Evolutionary conservation across 2,888 invertebrate species (phyloP).

Genomic region (Ditylenchus weischeri): DNA sequence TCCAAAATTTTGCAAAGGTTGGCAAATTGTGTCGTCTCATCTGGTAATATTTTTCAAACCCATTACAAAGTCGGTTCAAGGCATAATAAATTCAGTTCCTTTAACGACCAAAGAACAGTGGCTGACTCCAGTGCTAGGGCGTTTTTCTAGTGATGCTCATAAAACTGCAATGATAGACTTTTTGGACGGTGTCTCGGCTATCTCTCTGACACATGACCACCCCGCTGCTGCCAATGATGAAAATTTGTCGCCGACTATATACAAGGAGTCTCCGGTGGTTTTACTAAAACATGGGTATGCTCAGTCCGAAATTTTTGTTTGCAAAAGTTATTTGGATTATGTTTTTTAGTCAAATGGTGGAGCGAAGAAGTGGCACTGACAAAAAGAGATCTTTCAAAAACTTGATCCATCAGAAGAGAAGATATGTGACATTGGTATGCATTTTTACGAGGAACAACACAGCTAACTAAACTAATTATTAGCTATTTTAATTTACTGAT

Average conservation of each 20-base stretch:
- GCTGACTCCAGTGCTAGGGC: slow-evolving; percentile 47
- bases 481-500: too few relatives aligned
- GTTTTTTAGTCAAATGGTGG: slow-evolving; percentile 34
- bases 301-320: background rate
- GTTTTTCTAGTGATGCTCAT: slow-evolving; percentile 47
- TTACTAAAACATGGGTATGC: slow-evolving; percentile 40
- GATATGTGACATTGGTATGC: slow-evolving; percentile 36
- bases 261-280: background rate
- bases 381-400: slow-evolving; percentile 43
- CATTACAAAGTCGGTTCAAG: background rate
- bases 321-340: background rate
- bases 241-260: slow-evolving; percentile 9
- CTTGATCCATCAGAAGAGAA: slow-evolving; percentile 45
- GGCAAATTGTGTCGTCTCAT: slow-evolving; percentile 54
- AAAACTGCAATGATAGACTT: slow-evolving; percentile 47
- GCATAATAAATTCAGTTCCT: background rate
- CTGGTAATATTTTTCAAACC: slow-evolving; percentile 37
- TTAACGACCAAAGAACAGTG: slow-evolving; percentile 51
- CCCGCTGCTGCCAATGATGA: slow-evolving; percentile 7
- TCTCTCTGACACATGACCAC: background rate
- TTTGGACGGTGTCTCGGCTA: slow-evolving; percentile 44
- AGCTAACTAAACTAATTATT: too few relatives aligned
- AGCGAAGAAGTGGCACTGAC: slow-evolving; percentile 33
- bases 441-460: too few relatives aligned
- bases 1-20: slow-evolving; percentile 57